Base-by-base conservation (phyloP, 1,140 invertebrate genomes). In the Euglossa dilemma region DNA sequence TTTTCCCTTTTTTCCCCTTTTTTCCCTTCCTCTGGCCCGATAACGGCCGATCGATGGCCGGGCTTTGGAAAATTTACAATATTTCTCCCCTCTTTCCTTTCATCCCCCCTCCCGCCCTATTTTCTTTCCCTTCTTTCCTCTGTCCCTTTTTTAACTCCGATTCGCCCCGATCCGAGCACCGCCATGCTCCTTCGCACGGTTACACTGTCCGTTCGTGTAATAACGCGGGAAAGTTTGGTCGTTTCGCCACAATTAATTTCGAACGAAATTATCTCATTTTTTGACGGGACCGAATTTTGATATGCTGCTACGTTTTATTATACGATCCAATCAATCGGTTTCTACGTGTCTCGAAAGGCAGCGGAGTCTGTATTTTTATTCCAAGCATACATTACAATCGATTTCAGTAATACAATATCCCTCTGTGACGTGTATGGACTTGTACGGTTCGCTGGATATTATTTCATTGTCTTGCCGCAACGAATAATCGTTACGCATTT, bases 261-360 rank as follows among this genome's bases (percentile, higher is more conserved):
- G 57, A 64, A 83, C 50, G 43, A 87, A 87, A 87, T 87, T 87
- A 86, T 87, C 85, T 86, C 84, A 83, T 78, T 86, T 86, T 57
- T 83, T 18, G 66, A 50, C 80, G 54, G 50, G 63, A 54, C 84
- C 85, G 76, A 87, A 87, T 76, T 87, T 87, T 87, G 76, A 87
- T 87, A 83, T 72, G 20, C 57, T 77, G 85, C 70, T 63, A 54
- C 54, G 63, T 77, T 83, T 72, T 57, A 74, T 87, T 87, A 83
- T 74, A 56, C 84, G 43, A 52, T 57, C 36, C 70, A 73, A 86
- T 87, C 80, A 74, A 81, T 85, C 77, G 66, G 82, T 71, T 63
- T 52, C 72, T 84, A 74, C 84, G 84, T 87, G 85, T 74, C 70
- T 80, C 45, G 74, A 86, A 86, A 83, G 80, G 71, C 61, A 83